Evolutionary conservation across 2,888 invertebrate genomes (phyloP).

Genomic region (Agonopterix arenella): DNA sequence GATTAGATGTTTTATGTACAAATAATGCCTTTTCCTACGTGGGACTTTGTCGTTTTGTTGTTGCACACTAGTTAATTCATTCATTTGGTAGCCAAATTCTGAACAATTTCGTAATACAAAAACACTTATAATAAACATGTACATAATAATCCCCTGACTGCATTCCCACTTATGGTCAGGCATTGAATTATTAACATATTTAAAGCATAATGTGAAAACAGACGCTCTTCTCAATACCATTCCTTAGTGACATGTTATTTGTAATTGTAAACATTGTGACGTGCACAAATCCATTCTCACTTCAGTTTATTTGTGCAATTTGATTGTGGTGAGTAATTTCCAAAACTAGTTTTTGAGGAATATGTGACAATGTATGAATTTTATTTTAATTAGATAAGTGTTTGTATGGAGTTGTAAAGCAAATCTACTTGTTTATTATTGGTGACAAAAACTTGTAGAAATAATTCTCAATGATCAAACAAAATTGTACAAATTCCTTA

Average conservation of each 20-base stretch:
- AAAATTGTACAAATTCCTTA: neutral
- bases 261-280: constrained; percentile 27
- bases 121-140: constrained; percentile 3
- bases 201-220: constrained; percentile 18
- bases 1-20: constrained; percentile 19
- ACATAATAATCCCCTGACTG: constrained; percentile 8
- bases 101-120: neutral
- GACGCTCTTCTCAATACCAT: constrained; percentile 27
- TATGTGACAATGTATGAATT: neutral
- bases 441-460: no score
- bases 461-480: neutral
- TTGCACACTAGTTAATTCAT: neutral
- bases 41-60: constrained; percentile 1
- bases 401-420: neutral
- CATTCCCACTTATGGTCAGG: constrained; percentile 11
- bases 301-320: constrained; percentile 13
- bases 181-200: constrained; percentile 15
- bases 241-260: constrained; percentile 31
- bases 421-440: no score
- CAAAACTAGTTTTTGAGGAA: constrained; percentile 3
- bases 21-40: constrained; percentile 19
- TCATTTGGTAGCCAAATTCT: neutral
- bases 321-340: constrained; percentile 9
- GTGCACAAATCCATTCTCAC: constrained; percentile 43
- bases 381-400: neutral